Conservation (phyloP, 2,888 invertebrate genomes). For the Tetramorium bicarinatum region DNA sequence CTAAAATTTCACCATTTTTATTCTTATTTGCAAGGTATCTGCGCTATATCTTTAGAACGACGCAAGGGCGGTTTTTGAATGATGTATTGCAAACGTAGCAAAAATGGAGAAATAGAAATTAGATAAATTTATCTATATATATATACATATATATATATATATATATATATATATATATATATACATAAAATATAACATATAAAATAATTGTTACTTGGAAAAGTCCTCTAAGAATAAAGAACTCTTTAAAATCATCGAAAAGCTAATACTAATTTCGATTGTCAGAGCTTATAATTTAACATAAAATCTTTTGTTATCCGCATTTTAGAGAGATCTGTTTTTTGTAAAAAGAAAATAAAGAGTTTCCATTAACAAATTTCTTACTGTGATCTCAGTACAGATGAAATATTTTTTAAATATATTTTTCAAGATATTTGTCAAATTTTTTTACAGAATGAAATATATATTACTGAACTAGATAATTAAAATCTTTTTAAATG, state of each 20-base stretch:
- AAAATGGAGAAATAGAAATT: slow-evolving; percentile 60
- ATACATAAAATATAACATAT: neutral
- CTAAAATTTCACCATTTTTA: slow-evolving; percentile 63
- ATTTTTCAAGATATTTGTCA: neutral
- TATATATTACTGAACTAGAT: no score
- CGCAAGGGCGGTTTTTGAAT: slow-evolving; percentile 65
- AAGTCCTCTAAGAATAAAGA: slow-evolving; percentile 29
- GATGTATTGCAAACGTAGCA: slow-evolving; percentile 76
- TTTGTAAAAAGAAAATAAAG: neutral
- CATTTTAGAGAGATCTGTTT: neutral
- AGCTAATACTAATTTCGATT: slow-evolving; percentile 31
- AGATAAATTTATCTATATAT: no score
- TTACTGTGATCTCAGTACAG: neutral
- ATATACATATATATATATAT: neutral
- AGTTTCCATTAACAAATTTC: neutral
- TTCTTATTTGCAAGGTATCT: slow-evolving; percentile 78
- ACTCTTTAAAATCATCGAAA: slow-evolving; percentile 34
- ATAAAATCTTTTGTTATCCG: slow-evolving; percentile 12
- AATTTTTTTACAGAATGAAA: neutral
- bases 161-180: no score
- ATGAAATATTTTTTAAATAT: neutral
- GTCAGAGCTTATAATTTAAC: slow-evolving; percentile 61
- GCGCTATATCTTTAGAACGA: slow-evolving; percentile 77
- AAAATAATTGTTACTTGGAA: slow-evolving; percentile 13
- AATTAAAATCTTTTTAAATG: neutral